These are phyloP conservation scores for Parasteatoda lunata DNA, from an alignment of 2,888 invertebrate species.

Conservation along the genomic window DNA sequence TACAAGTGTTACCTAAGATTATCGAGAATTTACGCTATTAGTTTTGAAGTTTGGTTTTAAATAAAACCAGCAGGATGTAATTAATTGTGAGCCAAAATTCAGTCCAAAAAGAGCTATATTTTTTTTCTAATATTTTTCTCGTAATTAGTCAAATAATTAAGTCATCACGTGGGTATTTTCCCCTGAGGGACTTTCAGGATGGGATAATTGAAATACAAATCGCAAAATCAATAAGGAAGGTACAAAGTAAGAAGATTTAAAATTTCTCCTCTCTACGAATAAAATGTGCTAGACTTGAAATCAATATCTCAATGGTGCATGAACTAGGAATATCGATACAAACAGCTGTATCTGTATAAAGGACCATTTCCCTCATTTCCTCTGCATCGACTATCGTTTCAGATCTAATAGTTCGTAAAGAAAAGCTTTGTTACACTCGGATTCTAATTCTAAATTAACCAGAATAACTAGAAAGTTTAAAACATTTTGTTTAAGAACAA, in stretches of 20 bases:
- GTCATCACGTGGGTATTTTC: background rate
- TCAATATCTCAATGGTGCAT: conserved; percentile 29
- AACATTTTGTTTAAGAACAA: no score
- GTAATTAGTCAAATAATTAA: background rate
- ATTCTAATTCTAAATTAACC: background rate
- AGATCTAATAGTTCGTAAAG: background rate
- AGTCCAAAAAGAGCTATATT: no score
- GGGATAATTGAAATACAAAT: background rate
- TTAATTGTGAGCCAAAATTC: no score
- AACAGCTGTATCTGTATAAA: conserved; percentile 6
- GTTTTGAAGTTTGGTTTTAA: no score
- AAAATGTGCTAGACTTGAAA: conserved; percentile 10
- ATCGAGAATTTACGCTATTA: no score
- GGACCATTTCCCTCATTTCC: background rate
- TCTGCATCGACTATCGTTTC: background rate
- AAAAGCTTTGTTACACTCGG: background rate
- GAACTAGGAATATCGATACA: conserved; percentile 8
- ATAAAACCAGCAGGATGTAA: no score
- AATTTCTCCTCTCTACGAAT: background rate
- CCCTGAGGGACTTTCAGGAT: background rate
- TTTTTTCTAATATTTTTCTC: no score
- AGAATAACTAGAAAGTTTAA: no score
- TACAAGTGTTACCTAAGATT: no score
- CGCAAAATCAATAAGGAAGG: conserved; percentile 10
- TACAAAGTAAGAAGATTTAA: conserved; percentile 16